Evolutionary conservation across 2,888 invertebrate genomes (phyloP).

Genomic region (Volucella inflata): DNA sequence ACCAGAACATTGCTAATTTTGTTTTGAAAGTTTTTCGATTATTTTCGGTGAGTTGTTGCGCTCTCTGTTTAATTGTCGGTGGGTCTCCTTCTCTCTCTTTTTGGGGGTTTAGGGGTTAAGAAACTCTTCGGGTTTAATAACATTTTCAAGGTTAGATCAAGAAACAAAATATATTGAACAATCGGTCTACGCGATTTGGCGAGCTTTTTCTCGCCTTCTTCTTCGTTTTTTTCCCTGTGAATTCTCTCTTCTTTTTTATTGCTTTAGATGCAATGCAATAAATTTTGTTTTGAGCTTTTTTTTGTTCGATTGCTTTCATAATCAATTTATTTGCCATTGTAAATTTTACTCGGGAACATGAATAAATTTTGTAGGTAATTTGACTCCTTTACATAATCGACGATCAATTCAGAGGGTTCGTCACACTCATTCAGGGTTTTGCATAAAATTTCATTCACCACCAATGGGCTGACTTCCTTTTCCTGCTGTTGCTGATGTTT

Average conservation of each 20-base stretch:
- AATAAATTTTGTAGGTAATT: slow-evolving; percentile 3
- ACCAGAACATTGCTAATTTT: slow-evolving; percentile 67
- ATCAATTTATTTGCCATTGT: background rate
- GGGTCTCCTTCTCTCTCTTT: slow-evolving; percentile 57
- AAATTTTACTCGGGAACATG: no score
- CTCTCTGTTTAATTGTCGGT: slow-evolving; percentile 77
- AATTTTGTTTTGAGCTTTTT: no score
- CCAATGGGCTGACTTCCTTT: slow-evolving; percentile 31
- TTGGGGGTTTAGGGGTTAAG: slow-evolving; percentile 80
- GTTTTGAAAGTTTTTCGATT: slow-evolving; percentile 78
- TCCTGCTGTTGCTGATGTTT: slow-evolving; percentile 54
- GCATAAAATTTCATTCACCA: no score
- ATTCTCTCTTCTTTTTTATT: slow-evolving; percentile 13
- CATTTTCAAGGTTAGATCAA: slow-evolving; percentile 77
- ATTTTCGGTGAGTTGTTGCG: slow-evolving; percentile 78
- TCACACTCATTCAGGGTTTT: background rate
- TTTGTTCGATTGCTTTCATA: slow-evolving; percentile 4
- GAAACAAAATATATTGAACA: slow-evolving; percentile 68
- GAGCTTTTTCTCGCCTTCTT: background rate
- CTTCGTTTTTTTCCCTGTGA: background rate
- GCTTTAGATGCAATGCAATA: slow-evolving; percentile 14
- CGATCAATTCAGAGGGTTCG: background rate
- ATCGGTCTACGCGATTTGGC: slow-evolving; percentile 40
- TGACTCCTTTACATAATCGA: slow-evolving; percentile 36
- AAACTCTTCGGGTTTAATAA: slow-evolving; percentile 84